Evolutionary conservation across 2,113 vertebrate genomes (phyloP).

Genomic region (Hiodon alosoides): DNA sequence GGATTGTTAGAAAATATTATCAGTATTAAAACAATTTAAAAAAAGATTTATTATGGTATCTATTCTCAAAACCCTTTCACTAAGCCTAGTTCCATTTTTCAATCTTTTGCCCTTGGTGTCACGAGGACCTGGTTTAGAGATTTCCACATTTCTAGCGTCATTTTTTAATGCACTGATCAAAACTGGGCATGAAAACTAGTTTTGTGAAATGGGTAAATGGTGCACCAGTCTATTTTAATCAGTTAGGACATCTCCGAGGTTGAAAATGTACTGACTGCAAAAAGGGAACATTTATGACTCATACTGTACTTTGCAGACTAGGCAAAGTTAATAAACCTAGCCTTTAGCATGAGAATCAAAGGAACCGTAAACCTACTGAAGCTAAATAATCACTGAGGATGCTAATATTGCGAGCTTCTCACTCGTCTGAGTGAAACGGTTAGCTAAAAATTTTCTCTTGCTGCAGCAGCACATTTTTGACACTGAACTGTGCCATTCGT

Average conservation of each 20-base stretch:
- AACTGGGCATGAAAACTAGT: neutral
- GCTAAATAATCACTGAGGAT: constrained; percentile 43
- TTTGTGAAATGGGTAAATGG: constrained; percentile 8
- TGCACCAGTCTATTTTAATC: constrained; percentile 25
- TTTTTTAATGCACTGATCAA: neutral
- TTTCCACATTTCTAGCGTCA: neutral
- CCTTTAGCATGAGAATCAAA: constrained; percentile 23
- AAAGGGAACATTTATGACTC: constrained; percentile 56
- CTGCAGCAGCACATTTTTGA: constrained; percentile 5
- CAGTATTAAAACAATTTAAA: neutral
- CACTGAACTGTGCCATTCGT: too few species aligned
- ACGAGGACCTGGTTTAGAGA: neutral
- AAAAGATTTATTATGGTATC: neutral
- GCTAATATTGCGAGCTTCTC: constrained; percentile 34
- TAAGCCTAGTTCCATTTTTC: neutral
- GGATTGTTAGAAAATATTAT: neutral
- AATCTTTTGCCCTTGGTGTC: neutral
- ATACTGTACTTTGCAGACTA: constrained; percentile 40
- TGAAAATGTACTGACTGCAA: constrained; percentile 40
- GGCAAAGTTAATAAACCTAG: constrained; percentile 25
- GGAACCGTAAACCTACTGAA: constrained; percentile 49
- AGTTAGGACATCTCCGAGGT: constrained; percentile 33
- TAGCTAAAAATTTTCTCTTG: constrained; percentile 33
- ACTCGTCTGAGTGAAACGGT: constrained; percentile 23
- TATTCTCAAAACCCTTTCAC: constrained; percentile 22